Conservation (phyloP, 1,140 invertebrate species). For the Drosophila rufa region DNA sequence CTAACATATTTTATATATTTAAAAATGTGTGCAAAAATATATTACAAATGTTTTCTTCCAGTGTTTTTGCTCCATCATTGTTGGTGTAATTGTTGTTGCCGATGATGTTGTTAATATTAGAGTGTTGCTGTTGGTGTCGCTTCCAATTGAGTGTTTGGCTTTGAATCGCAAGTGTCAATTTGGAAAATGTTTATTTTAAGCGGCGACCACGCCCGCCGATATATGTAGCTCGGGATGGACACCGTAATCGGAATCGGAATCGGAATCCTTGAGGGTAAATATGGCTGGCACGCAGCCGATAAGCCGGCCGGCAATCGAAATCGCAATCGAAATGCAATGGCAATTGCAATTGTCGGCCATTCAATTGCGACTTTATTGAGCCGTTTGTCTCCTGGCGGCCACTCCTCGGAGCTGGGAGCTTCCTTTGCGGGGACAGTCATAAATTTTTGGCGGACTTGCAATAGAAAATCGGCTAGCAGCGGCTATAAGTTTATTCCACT, state of each 20-base stretch:
- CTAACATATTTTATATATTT: no score
- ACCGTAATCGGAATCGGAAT: background rate
- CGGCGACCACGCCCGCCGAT: conserved; percentile 51
- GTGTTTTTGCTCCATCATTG: background rate
- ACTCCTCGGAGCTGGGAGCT: background rate
- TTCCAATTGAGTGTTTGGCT: conserved; percentile 76
- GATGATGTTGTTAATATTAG: conserved; percentile 12
- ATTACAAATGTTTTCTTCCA: background rate
- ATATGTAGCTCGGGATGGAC: background rate
- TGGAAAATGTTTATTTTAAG: conserved; percentile 81
- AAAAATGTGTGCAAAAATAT: no score
- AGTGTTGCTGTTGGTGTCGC: conserved; percentile 34
- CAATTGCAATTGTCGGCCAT: conserved; percentile 72
- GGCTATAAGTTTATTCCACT: conserved; percentile 79
- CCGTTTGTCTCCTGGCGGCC: conserved; percentile 22
- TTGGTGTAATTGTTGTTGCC: conserved; percentile 11
- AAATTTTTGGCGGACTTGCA: conserved; percentile 54
- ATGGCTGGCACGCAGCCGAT: conserved; percentile 11
- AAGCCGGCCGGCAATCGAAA: conserved; percentile 34
- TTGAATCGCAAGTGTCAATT: conserved; percentile 82
- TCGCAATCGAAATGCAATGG: conserved; percentile 48
- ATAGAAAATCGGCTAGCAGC: conserved; percentile 54
- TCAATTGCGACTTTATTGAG: conserved; percentile 71
- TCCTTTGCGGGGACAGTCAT: conserved; percentile 39
- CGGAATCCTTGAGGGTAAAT: background rate